Evolutionary conservation across 2,113 vertebrate species (phyloP).

Genomic region (Indicator maculatus): DNA sequence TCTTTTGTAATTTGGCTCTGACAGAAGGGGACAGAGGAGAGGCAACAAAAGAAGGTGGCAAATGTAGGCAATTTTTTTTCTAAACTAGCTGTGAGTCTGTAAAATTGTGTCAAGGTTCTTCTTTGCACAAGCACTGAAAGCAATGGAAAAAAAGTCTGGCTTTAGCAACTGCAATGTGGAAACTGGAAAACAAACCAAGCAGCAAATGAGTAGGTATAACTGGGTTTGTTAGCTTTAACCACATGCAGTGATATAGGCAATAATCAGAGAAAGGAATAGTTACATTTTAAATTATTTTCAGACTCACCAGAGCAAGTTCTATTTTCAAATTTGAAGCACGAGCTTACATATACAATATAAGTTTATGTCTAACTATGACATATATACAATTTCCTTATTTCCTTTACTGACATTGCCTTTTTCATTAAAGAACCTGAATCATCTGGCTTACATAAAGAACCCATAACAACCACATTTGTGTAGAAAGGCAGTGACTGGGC

Average conservation of each 20-base stretch:
- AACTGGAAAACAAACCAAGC: not conserved
- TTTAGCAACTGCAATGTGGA: not conserved
- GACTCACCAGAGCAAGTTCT: not conserved
- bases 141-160: not conserved
- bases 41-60: not conserved
- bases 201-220: not conserved
- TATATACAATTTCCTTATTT: not conserved
- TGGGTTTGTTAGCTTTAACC: not conserved
- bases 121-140: not conserved
- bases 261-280: not conserved
- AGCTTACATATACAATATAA: not conserved
- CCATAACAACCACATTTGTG: not conserved
- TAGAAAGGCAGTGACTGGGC: not conserved
- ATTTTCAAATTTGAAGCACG: not conserved
- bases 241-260: not conserved
- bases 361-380: not conserved
- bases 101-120: not conserved
- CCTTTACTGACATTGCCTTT: not conserved
- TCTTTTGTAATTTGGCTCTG: not conserved
- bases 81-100: not conserved
- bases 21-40: not conserved
- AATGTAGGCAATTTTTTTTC: not conserved
- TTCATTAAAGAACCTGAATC: not conserved
- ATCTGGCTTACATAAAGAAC: not conserved
- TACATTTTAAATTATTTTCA: not conserved